A percentile compares a stretch with the other conserved stretches of the same genome.
These are phyloP conservation scores for Drosophila bipectinata DNA, from an alignment of 1,140 invertebrate genomes.

Conservation along the genomic window DNA sequence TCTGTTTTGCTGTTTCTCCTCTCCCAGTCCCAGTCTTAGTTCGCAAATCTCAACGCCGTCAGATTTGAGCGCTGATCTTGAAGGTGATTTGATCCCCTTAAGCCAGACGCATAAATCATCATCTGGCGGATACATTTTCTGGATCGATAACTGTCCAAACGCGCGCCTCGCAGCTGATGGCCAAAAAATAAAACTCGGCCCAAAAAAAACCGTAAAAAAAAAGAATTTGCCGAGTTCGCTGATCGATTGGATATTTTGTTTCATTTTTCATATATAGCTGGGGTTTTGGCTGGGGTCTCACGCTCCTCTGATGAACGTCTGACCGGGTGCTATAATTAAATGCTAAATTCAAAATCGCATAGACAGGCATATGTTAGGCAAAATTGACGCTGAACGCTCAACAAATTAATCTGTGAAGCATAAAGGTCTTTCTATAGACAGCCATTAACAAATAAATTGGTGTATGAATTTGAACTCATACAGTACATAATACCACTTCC, in stretches of 20 bases:
- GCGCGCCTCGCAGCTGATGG: conserved; percentile 62
- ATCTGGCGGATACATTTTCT: conserved; percentile 38
- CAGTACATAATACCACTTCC: conserved; percentile 9
- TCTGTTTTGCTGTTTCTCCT: conserved; percentile 8
- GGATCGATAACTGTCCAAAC: conserved; percentile 75
- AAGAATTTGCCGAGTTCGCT: conserved; percentile 36
- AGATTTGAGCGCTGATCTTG: conserved; percentile 54
- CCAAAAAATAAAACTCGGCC: conserved; percentile 1
- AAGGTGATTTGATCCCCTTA: conserved; percentile 64
- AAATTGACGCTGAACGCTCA: conserved; percentile 15
- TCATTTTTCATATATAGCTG: conserved; percentile 4
- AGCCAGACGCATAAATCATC: conserved; percentile 78
- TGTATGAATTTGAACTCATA: background rate
- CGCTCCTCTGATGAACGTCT: conserved; percentile 42
- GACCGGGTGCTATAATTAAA: conserved; percentile 56
- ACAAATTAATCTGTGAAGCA: conserved; percentile 34
- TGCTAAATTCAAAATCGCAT: conserved; percentile 46
- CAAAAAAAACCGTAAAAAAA: conserved; percentile 8
- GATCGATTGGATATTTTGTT: conserved; percentile 50
- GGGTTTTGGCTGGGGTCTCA: conserved; percentile 25
- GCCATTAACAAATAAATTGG: conserved; percentile 24
- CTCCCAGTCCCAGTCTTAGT: background rate
- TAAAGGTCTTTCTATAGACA: conserved; percentile 28
- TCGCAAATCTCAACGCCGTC: conserved; percentile 18
- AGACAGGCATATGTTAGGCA: conserved; percentile 50